Evolutionary conservation across 2,113 vertebrate genomes (phyloP).

Genomic region (Pantherophis guttatus): DNA sequence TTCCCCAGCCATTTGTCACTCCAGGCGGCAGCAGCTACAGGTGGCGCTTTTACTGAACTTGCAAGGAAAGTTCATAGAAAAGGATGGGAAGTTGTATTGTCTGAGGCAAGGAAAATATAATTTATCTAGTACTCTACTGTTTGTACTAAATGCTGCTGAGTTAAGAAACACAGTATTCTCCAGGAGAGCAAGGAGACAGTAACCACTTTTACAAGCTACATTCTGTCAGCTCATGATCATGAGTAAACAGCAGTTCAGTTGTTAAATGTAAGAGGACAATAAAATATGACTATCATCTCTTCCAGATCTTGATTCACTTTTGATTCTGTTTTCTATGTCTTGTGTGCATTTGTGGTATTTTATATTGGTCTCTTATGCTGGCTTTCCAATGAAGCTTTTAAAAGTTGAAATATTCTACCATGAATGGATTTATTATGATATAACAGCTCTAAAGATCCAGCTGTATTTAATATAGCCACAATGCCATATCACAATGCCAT

Average conservation of each 20-base stretch:
- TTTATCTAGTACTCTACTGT: background rate
- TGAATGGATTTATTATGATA: background rate
- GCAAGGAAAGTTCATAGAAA: background rate
- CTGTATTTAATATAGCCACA: background rate
- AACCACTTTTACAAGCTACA: background rate
- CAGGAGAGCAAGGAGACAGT: background rate
- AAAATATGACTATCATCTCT: background rate
- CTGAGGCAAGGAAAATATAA: background rate
- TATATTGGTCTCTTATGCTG: background rate
- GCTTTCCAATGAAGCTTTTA: background rate
- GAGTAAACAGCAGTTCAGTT: background rate
- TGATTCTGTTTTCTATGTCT: background rate
- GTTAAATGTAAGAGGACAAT: background rate
- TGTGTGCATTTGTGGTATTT: background rate
- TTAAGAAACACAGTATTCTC: background rate
- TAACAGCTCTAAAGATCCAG: background rate
- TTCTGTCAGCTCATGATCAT: background rate
- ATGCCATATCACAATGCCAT: background rate
- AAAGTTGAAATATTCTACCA: background rate
- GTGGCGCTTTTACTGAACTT: background rate
- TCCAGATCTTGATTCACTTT: background rate
- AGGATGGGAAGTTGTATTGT: background rate
- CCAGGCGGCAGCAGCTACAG: background rate
- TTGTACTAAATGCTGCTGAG: background rate
- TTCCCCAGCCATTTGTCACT: background rate